Percentiles rank a stretch among this genome's conserved stretches.
Evolutionary conservation across 2,113 vertebrate genomes (phyloP).

Genomic region (Xiphias gladius): DNA sequence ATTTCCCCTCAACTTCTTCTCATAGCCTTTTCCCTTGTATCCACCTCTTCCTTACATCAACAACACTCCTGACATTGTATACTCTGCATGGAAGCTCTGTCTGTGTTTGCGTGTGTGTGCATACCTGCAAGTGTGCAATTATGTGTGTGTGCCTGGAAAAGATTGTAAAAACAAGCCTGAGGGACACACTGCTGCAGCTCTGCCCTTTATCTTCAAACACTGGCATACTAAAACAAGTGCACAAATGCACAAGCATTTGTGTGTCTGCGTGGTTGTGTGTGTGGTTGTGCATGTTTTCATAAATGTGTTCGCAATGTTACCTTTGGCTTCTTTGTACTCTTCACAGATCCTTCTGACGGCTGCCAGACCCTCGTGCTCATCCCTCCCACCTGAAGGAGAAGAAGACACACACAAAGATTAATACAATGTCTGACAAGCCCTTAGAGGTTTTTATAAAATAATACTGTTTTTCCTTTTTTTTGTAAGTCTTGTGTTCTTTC

Average conservation of each 20-base stretch:
- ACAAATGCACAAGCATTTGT: neutral
- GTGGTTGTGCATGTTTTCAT: slow-evolving; percentile 5
- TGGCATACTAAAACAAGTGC: slow-evolving; percentile 43
- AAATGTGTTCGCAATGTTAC: slow-evolving; percentile 70
- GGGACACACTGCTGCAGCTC: slow-evolving; percentile 48
- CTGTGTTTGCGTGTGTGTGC: slow-evolving; percentile 15
- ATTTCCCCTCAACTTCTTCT: neutral
- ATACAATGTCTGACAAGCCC: slow-evolving; percentile 36
- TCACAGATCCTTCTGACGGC: slow-evolving; percentile 83
- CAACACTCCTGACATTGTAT: slow-evolving; percentile 35
- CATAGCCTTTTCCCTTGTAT: neutral
- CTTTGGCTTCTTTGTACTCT: slow-evolving; percentile 86
- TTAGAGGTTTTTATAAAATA: slow-evolving; percentile 43
- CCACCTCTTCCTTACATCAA: slow-evolving; percentile 24
- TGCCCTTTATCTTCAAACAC: slow-evolving; percentile 66
- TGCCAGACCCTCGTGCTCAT: slow-evolving; percentile 81
- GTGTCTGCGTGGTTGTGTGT: no score
- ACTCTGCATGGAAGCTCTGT: slow-evolving; percentile 3
- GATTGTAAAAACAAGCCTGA: slow-evolving; percentile 54
- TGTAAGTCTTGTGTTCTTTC: slow-evolving; percentile 27
- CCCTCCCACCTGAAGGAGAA: slow-evolving; percentile 84
- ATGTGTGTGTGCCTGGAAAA: slow-evolving; percentile 32
- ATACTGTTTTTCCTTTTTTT: slow-evolving; percentile 20
- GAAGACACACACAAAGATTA: slow-evolving; percentile 43
- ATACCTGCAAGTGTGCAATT: slow-evolving; percentile 39